Percentiles rank a stretch among this genome's conserved stretches.
Conservation (phyloP, 2,888 invertebrate genomes). For the Sinodicranocentrus sp. region DNA sequence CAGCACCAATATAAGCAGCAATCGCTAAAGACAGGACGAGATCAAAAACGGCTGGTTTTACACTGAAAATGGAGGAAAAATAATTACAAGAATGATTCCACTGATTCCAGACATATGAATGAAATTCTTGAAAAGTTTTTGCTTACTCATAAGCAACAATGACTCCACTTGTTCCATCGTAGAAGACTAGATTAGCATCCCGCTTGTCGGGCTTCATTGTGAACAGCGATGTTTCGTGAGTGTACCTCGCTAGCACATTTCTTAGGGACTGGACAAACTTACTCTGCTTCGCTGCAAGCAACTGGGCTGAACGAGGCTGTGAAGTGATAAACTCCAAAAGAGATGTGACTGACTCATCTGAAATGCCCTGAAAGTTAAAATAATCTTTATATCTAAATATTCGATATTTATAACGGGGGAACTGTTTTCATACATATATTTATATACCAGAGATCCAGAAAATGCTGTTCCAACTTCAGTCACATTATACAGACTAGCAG, state of each 20-base stretch:
- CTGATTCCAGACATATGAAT: no score
- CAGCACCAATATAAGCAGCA: slow-evolving; percentile 87
- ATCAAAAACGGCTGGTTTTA: slow-evolving; percentile 99
- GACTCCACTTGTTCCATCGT: slow-evolving; percentile 87
- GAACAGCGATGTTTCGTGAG: slow-evolving; percentile 78
- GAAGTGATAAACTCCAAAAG: slow-evolving; percentile 88
- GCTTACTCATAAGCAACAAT: slow-evolving; percentile 92
- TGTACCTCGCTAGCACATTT: slow-evolving; percentile 82
- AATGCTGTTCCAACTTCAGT: slow-evolving; percentile 83
- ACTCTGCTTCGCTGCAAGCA: slow-evolving; percentile 84
- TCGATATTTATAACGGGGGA: no score
- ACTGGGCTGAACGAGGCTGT: slow-evolving; percentile 87
- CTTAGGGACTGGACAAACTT: slow-evolving; percentile 85
- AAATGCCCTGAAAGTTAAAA: slow-evolving; percentile 87
- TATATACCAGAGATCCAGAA: slow-evolving; percentile 86
- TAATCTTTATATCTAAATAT: no score
- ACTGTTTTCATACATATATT: no score
- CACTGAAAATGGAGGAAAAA: slow-evolving; percentile 84
- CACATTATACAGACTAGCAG: slow-evolving; percentile 88
- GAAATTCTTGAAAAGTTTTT: no score
- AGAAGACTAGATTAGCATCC: slow-evolving; percentile 96
- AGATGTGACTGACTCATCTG: slow-evolving; percentile 85
- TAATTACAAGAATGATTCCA: slow-evolving; percentile 74
- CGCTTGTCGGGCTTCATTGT: slow-evolving; percentile 87
- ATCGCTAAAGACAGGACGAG: slow-evolving; percentile 94